Conservation (phyloP, 2,888 invertebrate genomes). For the Herminia tarsipennalis region DNA sequence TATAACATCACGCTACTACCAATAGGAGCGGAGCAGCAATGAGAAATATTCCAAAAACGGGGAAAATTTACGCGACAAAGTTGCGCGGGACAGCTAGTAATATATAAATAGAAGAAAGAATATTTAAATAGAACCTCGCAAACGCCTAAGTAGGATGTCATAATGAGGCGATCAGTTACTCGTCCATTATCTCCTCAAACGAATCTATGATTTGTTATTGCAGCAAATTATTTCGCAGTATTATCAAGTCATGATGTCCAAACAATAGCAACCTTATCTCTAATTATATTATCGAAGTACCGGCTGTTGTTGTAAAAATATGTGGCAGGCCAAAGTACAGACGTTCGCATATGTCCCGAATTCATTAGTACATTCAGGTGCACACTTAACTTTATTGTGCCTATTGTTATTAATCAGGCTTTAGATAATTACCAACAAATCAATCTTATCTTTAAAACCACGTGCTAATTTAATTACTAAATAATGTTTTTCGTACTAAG, state of each 20-base stretch:
- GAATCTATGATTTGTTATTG: too few species aligned
- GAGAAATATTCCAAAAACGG: too few species aligned
- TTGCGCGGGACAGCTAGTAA: too few species aligned
- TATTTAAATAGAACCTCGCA: too few species aligned
- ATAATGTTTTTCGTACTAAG: neutral
- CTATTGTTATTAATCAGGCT: slow-evolving; percentile 23
- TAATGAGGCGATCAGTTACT: too few species aligned
- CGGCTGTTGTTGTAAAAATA: slow-evolving; percentile 8
- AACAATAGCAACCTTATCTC: slow-evolving; percentile 32
- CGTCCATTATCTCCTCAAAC: too few species aligned
- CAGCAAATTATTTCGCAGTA: neutral
- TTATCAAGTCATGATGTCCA: slow-evolving; percentile 17
- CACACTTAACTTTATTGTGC: slow-evolving; percentile 31
- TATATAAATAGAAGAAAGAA: neutral
- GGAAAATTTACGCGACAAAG: too few species aligned
- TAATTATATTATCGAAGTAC: slow-evolving; percentile 24
- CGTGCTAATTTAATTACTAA: slow-evolving; percentile 3
- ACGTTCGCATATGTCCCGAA: slow-evolving; percentile 33
- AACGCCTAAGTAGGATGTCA: too few species aligned
- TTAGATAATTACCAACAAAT: slow-evolving; percentile 25
- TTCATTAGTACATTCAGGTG: slow-evolving; percentile 49
- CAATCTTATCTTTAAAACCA: slow-evolving; percentile 21
- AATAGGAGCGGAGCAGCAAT: too few species aligned
- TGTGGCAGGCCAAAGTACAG: slow-evolving; percentile 16
- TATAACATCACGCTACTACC: too few species aligned